Evolutionary conservation across 2,797 vertebrate species (phyloP), one percentile per base, ranked within the genome.

Genomic region (Peromyscus nudipes): DNA sequence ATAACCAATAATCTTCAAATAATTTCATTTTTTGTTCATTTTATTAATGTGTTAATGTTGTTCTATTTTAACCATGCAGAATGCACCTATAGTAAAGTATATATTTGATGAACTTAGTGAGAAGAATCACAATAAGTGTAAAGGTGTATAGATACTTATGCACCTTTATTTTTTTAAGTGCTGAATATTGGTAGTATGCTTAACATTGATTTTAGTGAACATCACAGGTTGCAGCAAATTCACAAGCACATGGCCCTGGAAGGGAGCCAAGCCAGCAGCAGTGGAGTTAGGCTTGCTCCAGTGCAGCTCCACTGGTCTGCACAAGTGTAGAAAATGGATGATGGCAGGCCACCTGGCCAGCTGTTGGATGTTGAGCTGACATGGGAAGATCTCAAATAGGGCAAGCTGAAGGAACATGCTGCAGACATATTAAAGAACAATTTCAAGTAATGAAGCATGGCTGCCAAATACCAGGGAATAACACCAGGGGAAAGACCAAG

Each of bases 361-460:
- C 89, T 97, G 96, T 90, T 95, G 60, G 67, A 46, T 14, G 80
- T 62, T 67, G 83, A 97, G 86, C 46, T 93, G 69, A 94, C 31
- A 13, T 88, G 89, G 86, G 80, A 62, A 64, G 83, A 96, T 94
- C 43, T 96, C 76, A 95, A 76, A 90, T 6, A 93, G 76, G 34
- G 85, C 27, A 84, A 57, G 67, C 55, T 62, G 37, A 91, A 90
- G 80, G 80, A 94, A 87, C 92, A 91, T 29, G 52, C 55, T 43
- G 25, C 89, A 95, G 85, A 87, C 82, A 87, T 69, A 49, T 11
- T 40, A 93, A 96, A 92, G 96, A 93, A 94, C 75, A 96, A 94
- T 96, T 96, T 96, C 80, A 75, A 92, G 91, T 90, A 96, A 97
- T 95, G 91, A 93, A 94, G 91, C 96, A 84, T 71, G 85, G 69